A percentile compares a stretch with the other conserved stretches of the same genome.
Evolutionary conservation across 1,140 invertebrate species (phyloP).

Genomic region (Bombus huntii): DNA sequence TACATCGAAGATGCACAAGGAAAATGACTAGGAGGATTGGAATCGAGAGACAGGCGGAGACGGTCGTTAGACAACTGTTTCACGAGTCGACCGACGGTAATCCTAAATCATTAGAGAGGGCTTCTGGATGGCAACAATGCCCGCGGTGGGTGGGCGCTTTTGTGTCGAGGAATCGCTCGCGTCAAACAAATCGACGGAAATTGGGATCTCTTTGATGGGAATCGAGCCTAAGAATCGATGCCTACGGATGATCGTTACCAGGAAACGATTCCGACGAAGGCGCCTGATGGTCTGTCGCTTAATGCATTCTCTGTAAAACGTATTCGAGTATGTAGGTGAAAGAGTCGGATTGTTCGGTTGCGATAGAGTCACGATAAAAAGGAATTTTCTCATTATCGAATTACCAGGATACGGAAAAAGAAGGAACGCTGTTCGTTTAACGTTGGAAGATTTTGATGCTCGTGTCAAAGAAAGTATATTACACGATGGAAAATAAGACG

Average conservation of each 20-base stretch:
- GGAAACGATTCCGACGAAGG: not conserved
- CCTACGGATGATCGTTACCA: not conserved
- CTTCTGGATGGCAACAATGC: conserved; percentile 28
- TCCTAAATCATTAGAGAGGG: conserved; percentile 31
- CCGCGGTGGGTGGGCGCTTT: conserved; percentile 11
- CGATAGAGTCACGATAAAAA: not conserved
- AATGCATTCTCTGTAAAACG: not conserved
- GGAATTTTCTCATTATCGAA: not conserved
- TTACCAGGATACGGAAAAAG: not conserved
- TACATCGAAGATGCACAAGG: not conserved
- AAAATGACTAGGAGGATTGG: not conserved
- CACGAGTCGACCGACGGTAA: conserved; percentile 7
- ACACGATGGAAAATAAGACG: not conserved
- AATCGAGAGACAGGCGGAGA: not conserved
- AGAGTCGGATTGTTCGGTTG: no score
- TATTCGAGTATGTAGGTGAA: not conserved
- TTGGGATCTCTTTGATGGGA: conserved; percentile 18
- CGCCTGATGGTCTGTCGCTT: not conserved
- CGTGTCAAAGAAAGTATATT: not conserved
- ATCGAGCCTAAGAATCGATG: not conserved
- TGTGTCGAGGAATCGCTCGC: conserved; percentile 4
- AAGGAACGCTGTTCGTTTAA: not conserved
- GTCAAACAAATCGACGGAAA: conserved; percentile 40
- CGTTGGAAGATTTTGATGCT: not conserved
- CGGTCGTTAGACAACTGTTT: conserved; percentile 33